phyloP scores from a whole-genome alignment of 1,140 invertebrate species.

The Drosophila chauvacae region DNA sequence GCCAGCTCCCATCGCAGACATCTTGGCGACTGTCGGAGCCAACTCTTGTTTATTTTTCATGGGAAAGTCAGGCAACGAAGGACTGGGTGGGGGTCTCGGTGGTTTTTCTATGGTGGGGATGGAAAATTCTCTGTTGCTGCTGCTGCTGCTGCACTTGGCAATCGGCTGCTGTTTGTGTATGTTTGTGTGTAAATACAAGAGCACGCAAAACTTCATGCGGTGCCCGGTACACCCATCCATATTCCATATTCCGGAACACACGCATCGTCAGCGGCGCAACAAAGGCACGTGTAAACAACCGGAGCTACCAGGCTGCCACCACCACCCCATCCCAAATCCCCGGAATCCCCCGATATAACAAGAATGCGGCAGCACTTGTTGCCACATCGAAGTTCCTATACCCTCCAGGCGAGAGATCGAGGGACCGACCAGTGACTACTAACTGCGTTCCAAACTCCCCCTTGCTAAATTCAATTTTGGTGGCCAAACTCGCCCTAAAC shows the following conservation, averaged over 20 bases:
- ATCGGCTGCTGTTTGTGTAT: constrained; percentile 55
- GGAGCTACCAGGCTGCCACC: constrained; percentile 43
- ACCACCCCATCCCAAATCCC: background rate
- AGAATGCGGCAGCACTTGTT: constrained; percentile 54
- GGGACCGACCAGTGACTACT: constrained; percentile 21
- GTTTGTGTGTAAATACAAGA: constrained; percentile 79
- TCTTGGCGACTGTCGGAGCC: constrained; percentile 76
- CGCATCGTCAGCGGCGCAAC: constrained; percentile 73
- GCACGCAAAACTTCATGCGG: constrained; percentile 81
- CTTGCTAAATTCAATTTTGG: constrained; percentile 42
- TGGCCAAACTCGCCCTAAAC: constrained; percentile 44
- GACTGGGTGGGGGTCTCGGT: background rate
- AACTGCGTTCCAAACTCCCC: constrained; percentile 8
- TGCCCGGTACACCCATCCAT: constrained; percentile 27
- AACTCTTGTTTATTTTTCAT: constrained; percentile 79
- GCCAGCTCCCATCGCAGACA: constrained; percentile 65
- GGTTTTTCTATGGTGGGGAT: background rate
- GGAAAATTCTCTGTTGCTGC: constrained; percentile 23
- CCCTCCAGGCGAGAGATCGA: constrained; percentile 50
- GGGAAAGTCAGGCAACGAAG: constrained; percentile 64
- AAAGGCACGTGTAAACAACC: constrained; percentile 81
- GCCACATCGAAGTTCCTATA: constrained; percentile 60
- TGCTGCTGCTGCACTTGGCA: constrained; percentile 64
- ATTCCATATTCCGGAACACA: constrained; percentile 60
- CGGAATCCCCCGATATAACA: constrained; percentile 55